Evolutionary conservation across 92 coral and sea anemone species (phyloP), one percentile per base, ranked within the genome.

Genomic region (Palythoa grandis): DNA sequence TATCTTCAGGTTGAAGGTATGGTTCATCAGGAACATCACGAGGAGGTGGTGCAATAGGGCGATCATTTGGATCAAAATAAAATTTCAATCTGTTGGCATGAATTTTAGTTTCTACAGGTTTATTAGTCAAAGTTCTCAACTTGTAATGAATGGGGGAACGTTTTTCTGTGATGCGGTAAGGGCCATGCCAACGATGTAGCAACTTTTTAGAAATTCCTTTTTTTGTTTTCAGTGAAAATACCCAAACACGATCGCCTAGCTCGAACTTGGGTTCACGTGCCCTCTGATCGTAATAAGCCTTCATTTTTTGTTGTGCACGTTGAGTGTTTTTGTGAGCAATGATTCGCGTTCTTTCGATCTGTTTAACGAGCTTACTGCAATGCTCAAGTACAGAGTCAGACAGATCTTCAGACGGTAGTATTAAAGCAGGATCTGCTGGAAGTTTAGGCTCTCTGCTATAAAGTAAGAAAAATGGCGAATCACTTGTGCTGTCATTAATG

Each of bases 401-500:
- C 17, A 88, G 52, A 38, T 87, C 74, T 0, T 87, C 74, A 1
- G 93, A 85, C 12, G 91, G 89, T 8, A 24, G 69, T 67, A 93
- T 25, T 14, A 93, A n/a, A 52, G 83, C 83, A 0, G 83, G 91
- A 48, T 93, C 93, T 24, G 87, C 29, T 20, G 96, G 96, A 5
- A 93, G 74, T 11, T 89, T 88, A 17, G 93, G 80, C 68, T 92
- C 88, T 11, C 93, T 79, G 3, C 91, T 91, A 47, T 92, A 87
- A 3, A 92, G 82, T 10, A 90, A 58, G 24, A 78, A 88, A 38
- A 92, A 90, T 2, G 95, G 95, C 19, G 87, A 73, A 67, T 92
- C 95, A 5, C 87, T 83, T 0, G 89, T 92, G 13, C 89, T 43
- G 24, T 83, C 91, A 23, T 68, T 63, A 8, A 88, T 88, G 1